Base-by-base conservation (phyloP, 1,140 invertebrate genomes). In the Phymorhynchus buccinoides region DNA sequence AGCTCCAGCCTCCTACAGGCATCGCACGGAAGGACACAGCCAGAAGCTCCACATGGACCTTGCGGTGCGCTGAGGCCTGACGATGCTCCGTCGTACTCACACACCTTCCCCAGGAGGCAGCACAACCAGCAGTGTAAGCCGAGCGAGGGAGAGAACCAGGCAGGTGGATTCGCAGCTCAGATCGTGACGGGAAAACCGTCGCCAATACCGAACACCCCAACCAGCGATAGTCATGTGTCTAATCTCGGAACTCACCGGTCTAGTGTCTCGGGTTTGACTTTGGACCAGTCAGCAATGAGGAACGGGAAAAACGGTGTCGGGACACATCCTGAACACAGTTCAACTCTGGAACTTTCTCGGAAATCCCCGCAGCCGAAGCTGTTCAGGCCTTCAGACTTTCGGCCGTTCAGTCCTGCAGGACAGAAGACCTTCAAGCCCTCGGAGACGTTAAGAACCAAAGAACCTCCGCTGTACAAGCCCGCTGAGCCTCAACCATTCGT, bases 241-340 rank as follows among this genome's bases (percentile, higher is more conserved):
- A 66, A 30, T 62, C 4, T 41, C 0, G 41, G 18, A 37, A 83
- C 37, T 56, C 52, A 39, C 32, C 80, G 66, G 80, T 39, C 39
- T 12, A 66, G 81, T 30, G 81, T 83, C 62, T 44, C 81, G 27
- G 81, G 73, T 62, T 83, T 83, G 42, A 66, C 62, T 22, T 62
- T 41, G 18, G 66, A 71, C 7, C 62, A 83, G 85, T 73, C 83
- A 77, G 82, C 56, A 73, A 39, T 80, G 80, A 80, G 83, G 78
- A 39, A 79, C 44, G 44, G 66, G 2, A 62, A 27, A 3, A 4
- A 52, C 22, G 48, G 12, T 52, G 48, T 18, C 48, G 22, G 48
- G 48, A 9, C 48, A 52, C 48, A 52, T 52, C 48, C 12, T 0
- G 48, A 52, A 52, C 48, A 9, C 48, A 52, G 48, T 18, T 14